Evolutionary conservation across 2,888 invertebrate genomes (phyloP).

Genomic region (Drosophila maculinotata): DNA sequence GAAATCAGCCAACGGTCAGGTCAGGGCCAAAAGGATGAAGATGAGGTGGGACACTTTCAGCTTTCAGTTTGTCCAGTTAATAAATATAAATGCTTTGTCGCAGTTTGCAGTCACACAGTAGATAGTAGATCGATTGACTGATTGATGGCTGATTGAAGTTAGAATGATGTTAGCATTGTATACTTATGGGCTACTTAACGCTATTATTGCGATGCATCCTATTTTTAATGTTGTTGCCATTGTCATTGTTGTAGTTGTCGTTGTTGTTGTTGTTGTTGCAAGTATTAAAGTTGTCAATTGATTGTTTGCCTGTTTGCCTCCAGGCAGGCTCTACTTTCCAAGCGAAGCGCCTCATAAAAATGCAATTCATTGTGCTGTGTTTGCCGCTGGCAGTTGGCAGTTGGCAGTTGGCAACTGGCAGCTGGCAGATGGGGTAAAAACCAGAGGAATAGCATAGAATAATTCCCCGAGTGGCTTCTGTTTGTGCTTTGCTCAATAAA

Average conservation of each 20-base stretch:
- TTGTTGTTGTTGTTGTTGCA: constrained; percentile 16
- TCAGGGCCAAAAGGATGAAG: constrained; percentile 21
- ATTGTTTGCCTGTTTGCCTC: constrained; percentile 23
- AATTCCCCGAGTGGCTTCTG: constrained; percentile 24
- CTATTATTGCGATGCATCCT: constrained; percentile 17
- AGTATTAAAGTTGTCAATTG: constrained; percentile 34
- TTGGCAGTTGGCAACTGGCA: not conserved
- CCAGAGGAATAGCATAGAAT: constrained; percentile 17
- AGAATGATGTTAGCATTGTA: constrained; percentile 26
- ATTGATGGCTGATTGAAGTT: constrained; percentile 25
- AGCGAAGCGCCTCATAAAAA: constrained; percentile 27
- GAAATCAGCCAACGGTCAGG: constrained; percentile 33
- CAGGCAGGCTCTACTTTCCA: constrained; percentile 7
- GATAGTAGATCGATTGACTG: constrained; percentile 37
- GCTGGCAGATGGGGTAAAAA: too few species aligned
- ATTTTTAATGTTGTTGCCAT: constrained; percentile 1
- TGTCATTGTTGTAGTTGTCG: not conserved
- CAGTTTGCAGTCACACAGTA: constrained; percentile 11
- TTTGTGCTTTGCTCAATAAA: constrained; percentile 20
- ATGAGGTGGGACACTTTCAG: not conserved
- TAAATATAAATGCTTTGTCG: constrained; percentile 61
- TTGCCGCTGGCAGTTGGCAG: not conserved
- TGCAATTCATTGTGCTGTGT: constrained; percentile 34
- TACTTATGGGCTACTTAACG: constrained; percentile 23
- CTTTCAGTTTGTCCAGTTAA: constrained; percentile 50